Base-by-base conservation (phyloP, 2,113 vertebrate genomes). In the Propithecus coquereli region DNA sequence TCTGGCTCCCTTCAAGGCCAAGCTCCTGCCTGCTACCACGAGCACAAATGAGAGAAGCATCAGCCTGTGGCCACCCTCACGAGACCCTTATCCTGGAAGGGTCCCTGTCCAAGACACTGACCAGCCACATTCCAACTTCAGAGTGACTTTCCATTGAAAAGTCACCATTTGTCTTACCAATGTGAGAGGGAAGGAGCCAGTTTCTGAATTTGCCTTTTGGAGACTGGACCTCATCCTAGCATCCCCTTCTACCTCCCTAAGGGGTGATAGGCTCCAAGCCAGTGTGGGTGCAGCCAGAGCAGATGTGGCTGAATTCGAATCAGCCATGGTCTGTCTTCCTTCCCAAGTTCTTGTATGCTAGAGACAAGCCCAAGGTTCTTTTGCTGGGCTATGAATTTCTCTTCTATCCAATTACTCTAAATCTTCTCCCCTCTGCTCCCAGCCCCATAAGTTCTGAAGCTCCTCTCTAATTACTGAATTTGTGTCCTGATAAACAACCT, bases 401-500 rank as follows among this genome's bases (percentile, higher is more conserved):
- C 76, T 95, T 96, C 94, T 92, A 73, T 88, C 57, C 54, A 66
- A 85, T 94, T 96, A 68, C 57, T 96, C 68, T 52, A 87, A 74
- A 83, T 96, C 88, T 66, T 73, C 27, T 61, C 40, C 57, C 66
- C 37, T 32, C 12, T 45, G 6, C 54, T 6, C 10, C 61, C 0
- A 9, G 3, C 74, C 80, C 47, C 11, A 87, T 88, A 87, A 57
- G 76, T 66, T 83, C n/a, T 50, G 73, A 74, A 82, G 52, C 57
- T 87, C 45, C 47, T 87, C 81, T 95, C 90, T 98, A 90, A 95
- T 97, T 95, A 93, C 68, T 68, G 83, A 87, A 90, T 95, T 52
- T 96, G 84, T 96, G 87, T 95, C 91, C 86, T 80, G 47, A 95
- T 93, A 96, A 97, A 96, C 61, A 86, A 84, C 82, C 66, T 95